Conservation (phyloP, 2,797 vertebrate species). For the Gallinago stenura region DNA sequence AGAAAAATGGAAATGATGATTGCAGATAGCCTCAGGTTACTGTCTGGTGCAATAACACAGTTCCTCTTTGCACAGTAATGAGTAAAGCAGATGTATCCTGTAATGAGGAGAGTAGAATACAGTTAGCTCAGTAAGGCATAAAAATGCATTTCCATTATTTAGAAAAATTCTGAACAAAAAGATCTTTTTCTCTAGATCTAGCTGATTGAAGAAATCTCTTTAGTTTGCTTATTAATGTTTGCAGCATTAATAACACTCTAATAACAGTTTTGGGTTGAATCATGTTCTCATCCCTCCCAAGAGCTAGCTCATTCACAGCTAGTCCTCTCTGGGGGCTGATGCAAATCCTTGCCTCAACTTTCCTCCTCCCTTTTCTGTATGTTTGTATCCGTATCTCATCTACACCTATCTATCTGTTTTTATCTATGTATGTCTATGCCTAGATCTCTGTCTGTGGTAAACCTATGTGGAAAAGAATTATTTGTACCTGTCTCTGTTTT, state of each 20-base stretch:
- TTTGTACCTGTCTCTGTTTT: not conserved
- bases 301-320: not conserved
- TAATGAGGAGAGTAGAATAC: conserved; percentile 29
- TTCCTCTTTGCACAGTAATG: conserved; percentile 4
- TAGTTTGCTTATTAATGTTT: not conserved
- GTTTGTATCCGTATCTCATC: not conserved
- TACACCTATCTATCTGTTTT: not conserved
- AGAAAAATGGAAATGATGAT: conserved; percentile 40
- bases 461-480: not conserved
- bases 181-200: not conserved
- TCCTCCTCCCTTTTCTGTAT: not conserved
- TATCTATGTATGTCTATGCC: not conserved
- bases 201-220: not conserved
- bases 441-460: not conserved
- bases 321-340: not conserved
- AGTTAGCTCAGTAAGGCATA: conserved; percentile 28
- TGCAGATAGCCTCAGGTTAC: conserved; percentile 23
- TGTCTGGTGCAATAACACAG: not conserved
- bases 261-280: not conserved
- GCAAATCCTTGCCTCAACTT: not conserved
- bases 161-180: not conserved
- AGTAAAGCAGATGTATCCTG: conserved; percentile 27
- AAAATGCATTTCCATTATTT: not conserved
- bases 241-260: not conserved
- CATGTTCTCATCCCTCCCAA: not conserved